Base-by-base conservation (phyloP, 2,113 vertebrate species). In the Coreoperca whiteheadi region DNA sequence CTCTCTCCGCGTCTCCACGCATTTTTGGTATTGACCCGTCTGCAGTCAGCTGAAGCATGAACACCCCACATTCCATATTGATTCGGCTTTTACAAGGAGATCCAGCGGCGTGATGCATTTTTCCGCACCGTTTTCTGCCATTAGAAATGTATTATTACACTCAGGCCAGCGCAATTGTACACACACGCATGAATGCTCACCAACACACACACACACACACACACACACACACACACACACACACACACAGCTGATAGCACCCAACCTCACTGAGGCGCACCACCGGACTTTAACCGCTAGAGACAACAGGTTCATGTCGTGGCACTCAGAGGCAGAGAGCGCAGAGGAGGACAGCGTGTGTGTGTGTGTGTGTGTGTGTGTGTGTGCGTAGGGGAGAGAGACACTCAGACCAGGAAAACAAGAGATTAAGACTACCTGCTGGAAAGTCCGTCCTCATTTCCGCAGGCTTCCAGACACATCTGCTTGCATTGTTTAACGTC, bases 341-440 rank as follows among this genome's bases (percentile, higher is more conserved):
- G 39, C 83, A 75, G 28, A 34, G 23, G 14, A 23, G 82, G 79
- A 79, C 68, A 65, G 72, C 81, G 67, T 46, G 76, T 14, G 63
- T 43, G 32, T 65, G 16, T 18, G 65, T 51, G 28, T 50, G 66
- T 51, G 46, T 23, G 66, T 23, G 66, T 14, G 56, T n/a, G 72
- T n/a, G 51, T 1, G 34, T 28, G 53, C 0, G 10, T 41, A 46
- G 18, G 6, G 7, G 48, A 37, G 78, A 7, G 66, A 54, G 43
- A 28, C 23, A 68, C 56, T 20, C 28, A 84, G 74, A 89, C 79
- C 48, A 51, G 53, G 63, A 60, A 63, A 61, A 72, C 54, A 61
- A 77, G 69, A 87, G 89, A 92, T 89, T 89, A 92, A 72, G 82
- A 89, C 73, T 91, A 93, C 92, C 93, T 94, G 91, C 91, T 90